phyloP scores from a whole-genome alignment of 2,113 vertebrate genomes.

The Tetraodon nigroviridis region DNA sequence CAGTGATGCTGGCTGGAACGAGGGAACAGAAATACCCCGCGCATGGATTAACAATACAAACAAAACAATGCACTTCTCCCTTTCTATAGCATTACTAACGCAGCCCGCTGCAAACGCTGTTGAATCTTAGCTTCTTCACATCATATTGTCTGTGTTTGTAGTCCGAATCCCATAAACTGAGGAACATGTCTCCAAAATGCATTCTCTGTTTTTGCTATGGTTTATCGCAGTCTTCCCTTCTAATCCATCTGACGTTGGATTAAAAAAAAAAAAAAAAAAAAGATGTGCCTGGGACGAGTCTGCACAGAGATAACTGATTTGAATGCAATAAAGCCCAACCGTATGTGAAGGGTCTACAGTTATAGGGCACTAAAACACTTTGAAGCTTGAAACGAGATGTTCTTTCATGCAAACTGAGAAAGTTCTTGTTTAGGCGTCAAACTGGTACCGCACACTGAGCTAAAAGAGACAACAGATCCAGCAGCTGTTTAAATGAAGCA shows the following conservation, averaged over 20 bases:
- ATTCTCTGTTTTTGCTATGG: slow-evolving; percentile 36
- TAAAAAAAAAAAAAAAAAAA: not conserved
- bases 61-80: slow-evolving; percentile 45
- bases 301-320: slow-evolving; percentile 38
- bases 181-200: slow-evolving; percentile 43
- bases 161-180: slow-evolving; percentile 24
- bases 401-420: slow-evolving; percentile 64
- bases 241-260: slow-evolving; percentile 22
- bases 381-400: slow-evolving; percentile 71
- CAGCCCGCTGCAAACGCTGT: slow-evolving; percentile 35
- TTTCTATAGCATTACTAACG: slow-evolving; percentile 41
- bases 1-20: slow-evolving; percentile 25
- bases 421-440: slow-evolving; percentile 64
- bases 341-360: slow-evolving; percentile 58
- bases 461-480: slow-evolving; percentile 58
- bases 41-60: slow-evolving; percentile 50
- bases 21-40: slow-evolving; percentile 26
- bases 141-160: slow-evolving; percentile 38
- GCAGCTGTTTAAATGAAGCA: slow-evolving; percentile 58
- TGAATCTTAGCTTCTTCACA: slow-evolving; percentile 24
- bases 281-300: slow-evolving; percentile 47
- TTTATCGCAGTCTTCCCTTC: slow-evolving; percentile 35
- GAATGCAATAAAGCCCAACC: slow-evolving; percentile 48
- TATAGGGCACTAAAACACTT: slow-evolving; percentile 62
- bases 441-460: slow-evolving; percentile 44